Percentiles rank a stretch among this genome's conserved stretches.
phyloP scores from a whole-genome alignment of 1,140 invertebrate species.

The Cotesia typhae region DNA sequence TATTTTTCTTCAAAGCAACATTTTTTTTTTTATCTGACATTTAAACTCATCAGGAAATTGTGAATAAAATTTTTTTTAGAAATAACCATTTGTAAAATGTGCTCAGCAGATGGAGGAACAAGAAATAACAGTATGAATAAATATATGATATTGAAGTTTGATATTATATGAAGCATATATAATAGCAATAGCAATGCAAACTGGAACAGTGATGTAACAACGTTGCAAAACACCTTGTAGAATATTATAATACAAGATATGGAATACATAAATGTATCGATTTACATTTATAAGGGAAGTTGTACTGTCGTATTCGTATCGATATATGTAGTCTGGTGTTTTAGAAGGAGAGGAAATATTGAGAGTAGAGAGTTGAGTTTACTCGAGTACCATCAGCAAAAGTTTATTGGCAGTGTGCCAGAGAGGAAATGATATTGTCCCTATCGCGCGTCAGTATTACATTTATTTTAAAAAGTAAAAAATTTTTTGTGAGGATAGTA shows the following conservation, averaged over 20 bases:
- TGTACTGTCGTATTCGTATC: slow-evolving; percentile 10
- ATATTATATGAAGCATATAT: too few species aligned
- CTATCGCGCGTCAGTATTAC: slow-evolving; percentile 23
- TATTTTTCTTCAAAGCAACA: too few species aligned
- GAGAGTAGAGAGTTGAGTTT: too few species aligned
- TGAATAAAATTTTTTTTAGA: neutral
- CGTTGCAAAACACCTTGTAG: slow-evolving; percentile 34
- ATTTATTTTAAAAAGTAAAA: too few species aligned
- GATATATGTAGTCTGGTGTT: slow-evolving; percentile 18
- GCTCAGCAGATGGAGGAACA: too few species aligned
- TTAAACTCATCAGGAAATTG: too few species aligned
- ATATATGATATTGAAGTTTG: too few species aligned
- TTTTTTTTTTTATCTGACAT: too few species aligned
- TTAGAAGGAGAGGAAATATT: slow-evolving; percentile 7
- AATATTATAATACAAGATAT: slow-evolving; percentile 43
- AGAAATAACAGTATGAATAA: slow-evolving; percentile 27
- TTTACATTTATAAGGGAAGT: slow-evolving; percentile 39
- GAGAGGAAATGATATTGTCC: slow-evolving; percentile 41
- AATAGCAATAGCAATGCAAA: neutral
- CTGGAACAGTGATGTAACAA: slow-evolving; percentile 8
- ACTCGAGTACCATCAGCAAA: slow-evolving; percentile 29
- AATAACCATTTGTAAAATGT: slow-evolving; percentile 4
- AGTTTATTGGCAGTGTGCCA: slow-evolving; percentile 42
- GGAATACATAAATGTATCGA: slow-evolving; percentile 44
- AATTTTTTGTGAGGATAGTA: too few species aligned